Evolutionary conservation across 2,797 vertebrate species (phyloP), one percentile per base, ranked within the genome.

Genomic region (Ataeniobius toweri): DNA sequence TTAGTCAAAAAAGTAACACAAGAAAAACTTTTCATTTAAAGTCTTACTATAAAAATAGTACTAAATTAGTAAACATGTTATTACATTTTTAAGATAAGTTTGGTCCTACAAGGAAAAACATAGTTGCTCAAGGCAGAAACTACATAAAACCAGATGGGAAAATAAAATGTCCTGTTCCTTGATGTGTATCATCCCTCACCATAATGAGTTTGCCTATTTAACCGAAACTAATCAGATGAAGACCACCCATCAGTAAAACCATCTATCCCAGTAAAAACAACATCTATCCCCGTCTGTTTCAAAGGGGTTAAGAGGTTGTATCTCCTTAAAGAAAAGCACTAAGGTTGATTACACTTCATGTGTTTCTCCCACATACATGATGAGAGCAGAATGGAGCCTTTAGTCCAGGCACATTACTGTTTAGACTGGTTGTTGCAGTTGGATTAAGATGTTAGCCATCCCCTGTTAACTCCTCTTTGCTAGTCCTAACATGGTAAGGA

Each of bases 401-500:
- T 31, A 10, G 26, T 89, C 85, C 84, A 80, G 87, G 84, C 81
- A 83, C 86, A 81, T 89, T 85, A 90, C 88, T 80, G 75, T 89
- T 85, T 81, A 89, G 79, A 80, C 70, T 13, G 67, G 91, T 88
- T 94, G 93, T 94, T 93, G 89, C 93, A 86, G 91, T 94, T 95
- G 94, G 94, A 95, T 96, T 95, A 94, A 93, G 90, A 91, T 81
- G 83, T 93, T 89, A 93, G 89, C 80, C 55, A 92, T 92, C 88
- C 84, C 81, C 88, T 55, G 90, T 93, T 93, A 94, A 93, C 91
- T 84, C 91, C 85, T 88, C 79, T 85, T 88, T 69, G 41, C 72
- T 81, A 77, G 83, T 78, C 85, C 83, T 81, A 85, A 88, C 83
- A 85, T 81, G 81, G 71, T 10, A 71, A 86, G 79, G 70, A 79